These are phyloP conservation scores for Leucozona laternaria DNA, from an alignment of 2,888 invertebrate genomes.

Conservation along the genomic window DNA sequence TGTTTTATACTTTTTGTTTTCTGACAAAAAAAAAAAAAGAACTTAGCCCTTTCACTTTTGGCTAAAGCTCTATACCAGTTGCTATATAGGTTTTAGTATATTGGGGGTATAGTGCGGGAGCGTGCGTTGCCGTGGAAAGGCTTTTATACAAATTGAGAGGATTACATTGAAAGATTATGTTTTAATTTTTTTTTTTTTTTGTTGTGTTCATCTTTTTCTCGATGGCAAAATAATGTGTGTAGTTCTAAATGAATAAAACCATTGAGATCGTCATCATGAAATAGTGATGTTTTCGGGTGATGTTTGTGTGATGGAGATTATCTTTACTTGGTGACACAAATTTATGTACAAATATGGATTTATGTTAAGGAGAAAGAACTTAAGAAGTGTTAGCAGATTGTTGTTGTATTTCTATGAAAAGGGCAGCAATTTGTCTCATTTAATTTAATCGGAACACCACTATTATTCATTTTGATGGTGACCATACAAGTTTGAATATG, in stretches of 20 bases:
- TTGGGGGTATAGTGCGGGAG: neutral
- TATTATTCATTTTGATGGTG: neutral
- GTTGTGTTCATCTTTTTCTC: slow-evolving; percentile 16
- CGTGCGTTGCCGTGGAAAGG: neutral
- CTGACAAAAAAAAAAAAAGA: neutral
- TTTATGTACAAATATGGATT: neutral
- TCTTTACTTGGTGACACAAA: slow-evolving; percentile 33
- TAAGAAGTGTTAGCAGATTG: neutral
- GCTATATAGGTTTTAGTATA: neutral
- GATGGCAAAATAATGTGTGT: slow-evolving; percentile 26
- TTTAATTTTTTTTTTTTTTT: slow-evolving; percentile 21
- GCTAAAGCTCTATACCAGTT: slow-evolving; percentile 7
- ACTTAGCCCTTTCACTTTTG: slow-evolving; percentile 60
- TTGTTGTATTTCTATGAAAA: neutral
- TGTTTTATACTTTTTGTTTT: slow-evolving; percentile 50
- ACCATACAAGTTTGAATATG: neutral
- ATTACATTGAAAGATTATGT: slow-evolving; percentile 58
- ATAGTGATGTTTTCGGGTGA: slow-evolving; percentile 13
- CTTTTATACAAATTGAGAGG: slow-evolving; percentile 58
- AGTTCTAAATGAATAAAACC: slow-evolving; percentile 18
- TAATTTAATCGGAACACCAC: neutral
- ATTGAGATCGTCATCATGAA: slow-evolving; percentile 17
- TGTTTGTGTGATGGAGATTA: slow-evolving; percentile 31
- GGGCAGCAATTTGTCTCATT: neutral
- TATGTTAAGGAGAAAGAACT: neutral